Evolutionary conservation across 2,113 vertebrate genomes (phyloP), one percentile per base, ranked within the genome.

Genomic region (Brachionichthys hirsutus): DNA sequence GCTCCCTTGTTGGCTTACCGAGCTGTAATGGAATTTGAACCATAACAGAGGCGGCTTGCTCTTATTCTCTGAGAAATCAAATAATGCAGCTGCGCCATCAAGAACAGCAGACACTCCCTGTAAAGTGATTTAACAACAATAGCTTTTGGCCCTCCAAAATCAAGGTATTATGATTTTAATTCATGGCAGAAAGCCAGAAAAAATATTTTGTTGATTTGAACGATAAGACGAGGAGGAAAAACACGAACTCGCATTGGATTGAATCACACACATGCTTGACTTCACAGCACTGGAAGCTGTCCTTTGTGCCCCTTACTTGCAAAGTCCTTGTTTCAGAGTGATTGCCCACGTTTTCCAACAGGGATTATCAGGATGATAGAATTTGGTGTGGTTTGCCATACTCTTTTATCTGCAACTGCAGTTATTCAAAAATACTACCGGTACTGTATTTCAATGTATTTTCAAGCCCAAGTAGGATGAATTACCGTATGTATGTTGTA

Each of bases 341-440:
- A 89, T 88, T 51, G 84, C 4, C 81, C 82, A 54, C 34, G 5
- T 85, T 89, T n/a, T 78, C 63, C 60, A 52, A 71, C 71, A 81
- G 81, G 63, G 81, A 85, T 84, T 81, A 72, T 38, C 62, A 51
- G 62, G 54, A 54, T 54, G 58, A 54, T 65, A 50, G 73, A 58
- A 75, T 55, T 20, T 60, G 34, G 19, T 22, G 40, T 38, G 48
- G 24, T 49, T 30, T 30, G 24, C 24, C 24, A 8, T 30, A 4
- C 24, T 30, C 24, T 2, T n/a, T 30, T 30, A 41, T 60, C 62
- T 48, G 19, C 24, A n/a, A 45, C 24, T 30, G 24, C 24, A 30
- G 5, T 30, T 30, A 30, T 30, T 30, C 4, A 4, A 46, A 8
- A 30, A 17, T 35, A n/a, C 6, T 13, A n/a, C 6, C 11, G 40